Evolutionary conservation across 2,113 vertebrate genomes (phyloP), one percentile per base, ranked within the genome.

Genomic region (Pangasianodon hypophthalmus): DNA sequence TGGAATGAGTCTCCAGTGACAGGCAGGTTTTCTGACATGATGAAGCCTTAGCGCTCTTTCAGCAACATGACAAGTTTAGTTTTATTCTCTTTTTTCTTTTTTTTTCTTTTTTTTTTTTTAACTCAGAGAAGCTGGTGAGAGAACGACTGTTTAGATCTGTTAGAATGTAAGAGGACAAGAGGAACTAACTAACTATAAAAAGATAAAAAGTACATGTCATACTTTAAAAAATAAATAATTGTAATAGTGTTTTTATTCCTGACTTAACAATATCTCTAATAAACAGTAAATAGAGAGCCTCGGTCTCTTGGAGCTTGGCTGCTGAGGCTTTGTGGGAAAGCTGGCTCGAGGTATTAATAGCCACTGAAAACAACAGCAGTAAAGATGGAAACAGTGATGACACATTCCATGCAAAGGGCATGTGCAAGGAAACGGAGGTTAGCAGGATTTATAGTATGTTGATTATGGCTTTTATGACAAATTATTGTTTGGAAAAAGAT

Each of bases 381-480:
- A 86, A 26, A 44, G 16, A 52, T 73, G 91, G 87, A 89, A 93
- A 94, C 86, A 75, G 92, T 92, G 92, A 92, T 69, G 18, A 77
- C 56, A 92, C 87, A 77, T 82, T 88, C 90, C 60, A 58, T 87
- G 90, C 77, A 56, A 80, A 90, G 69, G 54, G 87, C 80, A 88
- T 50, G 82, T 8, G 41, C 48, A 26, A 86, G 73, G 90, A 89
- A 87, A 88, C 83, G 73, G 79, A 86, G 87, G 77, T 67, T 84
- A 85, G 56, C 64, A 32, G 29, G 77, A 86, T 89, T 91, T 89
- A 90, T 88, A 80, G 92, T 71, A 84, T 91, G 91, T 92, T 91
- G 93, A 94, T 93, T 26, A 88, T 77, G 87, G 81, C 77, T 88
- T 91, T 91, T 90, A 88, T 88, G 90, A 90, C 88, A 37, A 56